Percentiles rank a stretch among this genome's conserved stretches.
Evolutionary conservation across 2,113 vertebrate species (phyloP).

Genomic region (Aptenodytes forsteri): DNA sequence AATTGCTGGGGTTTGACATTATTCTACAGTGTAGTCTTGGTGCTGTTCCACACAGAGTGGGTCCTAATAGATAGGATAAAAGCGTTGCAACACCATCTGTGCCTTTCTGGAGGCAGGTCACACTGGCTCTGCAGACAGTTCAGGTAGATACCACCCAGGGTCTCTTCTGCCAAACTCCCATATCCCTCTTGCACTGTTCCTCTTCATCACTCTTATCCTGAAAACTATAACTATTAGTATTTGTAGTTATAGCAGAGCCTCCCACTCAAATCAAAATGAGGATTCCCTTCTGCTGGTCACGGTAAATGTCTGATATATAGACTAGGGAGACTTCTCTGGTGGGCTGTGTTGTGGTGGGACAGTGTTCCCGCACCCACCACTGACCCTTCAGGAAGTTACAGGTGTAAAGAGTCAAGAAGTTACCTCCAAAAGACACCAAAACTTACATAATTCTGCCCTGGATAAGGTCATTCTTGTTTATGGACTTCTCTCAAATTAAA

Average conservation of each 20-base stretch:
- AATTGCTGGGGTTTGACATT: background rate
- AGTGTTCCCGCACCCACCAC: background rate
- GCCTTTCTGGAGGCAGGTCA: background rate
- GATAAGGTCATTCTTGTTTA: background rate
- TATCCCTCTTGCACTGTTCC: background rate
- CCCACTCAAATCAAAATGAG: background rate
- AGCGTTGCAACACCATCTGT: fast-evolving
- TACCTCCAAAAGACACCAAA: background rate
- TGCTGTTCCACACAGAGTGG: background rate
- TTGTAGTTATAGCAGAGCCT: background rate
- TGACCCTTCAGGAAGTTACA: background rate
- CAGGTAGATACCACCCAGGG: background rate
- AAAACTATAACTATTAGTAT: background rate
- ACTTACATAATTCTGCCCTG: background rate
- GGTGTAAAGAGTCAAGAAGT: background rate
- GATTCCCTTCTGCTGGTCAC: background rate
- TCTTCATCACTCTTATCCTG: background rate
- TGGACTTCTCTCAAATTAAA: background rate
- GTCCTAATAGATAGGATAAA: background rate
- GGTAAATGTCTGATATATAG: background rate
- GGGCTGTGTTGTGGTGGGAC: background rate
- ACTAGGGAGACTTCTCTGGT: background rate
- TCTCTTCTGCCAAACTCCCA: background rate
- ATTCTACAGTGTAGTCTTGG: background rate
- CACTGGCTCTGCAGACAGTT: background rate